Percentiles rank a stretch among this genome's conserved stretches.
These are phyloP conservation scores for Camponotus fellah DNA, from an alignment of 2,888 invertebrate genomes.

Conservation along the genomic window DNA sequence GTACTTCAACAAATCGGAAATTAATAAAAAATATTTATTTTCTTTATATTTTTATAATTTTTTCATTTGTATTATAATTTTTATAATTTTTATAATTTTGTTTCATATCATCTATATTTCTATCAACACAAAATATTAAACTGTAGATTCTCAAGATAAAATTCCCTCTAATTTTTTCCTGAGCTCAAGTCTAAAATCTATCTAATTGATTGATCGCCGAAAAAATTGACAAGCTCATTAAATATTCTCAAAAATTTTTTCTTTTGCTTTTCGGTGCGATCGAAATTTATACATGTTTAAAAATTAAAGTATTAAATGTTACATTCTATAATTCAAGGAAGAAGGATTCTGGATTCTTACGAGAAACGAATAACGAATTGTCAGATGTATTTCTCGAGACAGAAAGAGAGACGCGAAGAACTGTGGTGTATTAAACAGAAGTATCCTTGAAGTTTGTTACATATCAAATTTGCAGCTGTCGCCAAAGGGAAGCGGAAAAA, in stretches of 20 bases:
- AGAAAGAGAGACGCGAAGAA: not conserved
- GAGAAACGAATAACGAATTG: not conserved
- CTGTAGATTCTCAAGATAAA: not conserved
- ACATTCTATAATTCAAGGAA: not conserved
- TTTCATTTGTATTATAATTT: too few relatives aligned
- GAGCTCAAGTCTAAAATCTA: not conserved
- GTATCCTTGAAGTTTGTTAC: slow-evolving; percentile 14
- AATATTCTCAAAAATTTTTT: not conserved
- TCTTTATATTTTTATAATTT: too few relatives aligned
- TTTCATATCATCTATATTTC: too few relatives aligned
- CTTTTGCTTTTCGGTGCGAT: too few relatives aligned
- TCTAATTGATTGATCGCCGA: not conserved
- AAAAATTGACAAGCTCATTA: not conserved
- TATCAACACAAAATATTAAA: not conserved
- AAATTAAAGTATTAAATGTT: not conserved
- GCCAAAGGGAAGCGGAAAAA: slow-evolving; percentile 36
- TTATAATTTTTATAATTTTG: too few relatives aligned
- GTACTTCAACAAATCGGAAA: too few relatives aligned
- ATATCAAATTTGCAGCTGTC: slow-evolving; percentile 38
- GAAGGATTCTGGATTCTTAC: not conserved
- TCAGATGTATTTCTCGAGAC: not conserved
- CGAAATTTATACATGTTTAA: too few relatives aligned
- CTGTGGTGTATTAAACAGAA: slow-evolving; percentile 25
- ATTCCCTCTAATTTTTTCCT: not conserved
- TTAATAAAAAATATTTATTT: too few relatives aligned